phyloP scores from a whole-genome alignment of 2,797 vertebrate genomes.

The Podarcis lilfordi region DNA sequence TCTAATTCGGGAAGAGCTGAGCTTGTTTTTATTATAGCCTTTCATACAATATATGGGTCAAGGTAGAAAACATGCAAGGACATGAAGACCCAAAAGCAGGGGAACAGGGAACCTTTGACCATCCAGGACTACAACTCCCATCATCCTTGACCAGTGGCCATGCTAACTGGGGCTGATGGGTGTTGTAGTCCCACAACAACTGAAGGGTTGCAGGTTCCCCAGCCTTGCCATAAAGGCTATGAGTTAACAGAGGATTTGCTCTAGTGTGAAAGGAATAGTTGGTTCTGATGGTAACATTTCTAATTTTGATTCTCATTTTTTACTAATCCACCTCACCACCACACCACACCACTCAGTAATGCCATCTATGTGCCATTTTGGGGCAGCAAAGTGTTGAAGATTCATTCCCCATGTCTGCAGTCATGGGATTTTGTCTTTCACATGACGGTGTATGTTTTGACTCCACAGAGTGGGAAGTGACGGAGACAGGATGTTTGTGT shows the following conservation, averaged over 20 bases:
- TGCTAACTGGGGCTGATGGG: too few relatives aligned
- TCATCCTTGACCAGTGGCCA: too few relatives aligned
- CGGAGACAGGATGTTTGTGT: too few relatives aligned
- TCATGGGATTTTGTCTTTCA: too few relatives aligned
- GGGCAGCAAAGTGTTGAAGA: not conserved
- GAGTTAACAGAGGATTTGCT: constrained; percentile 17
- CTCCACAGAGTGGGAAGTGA: too few relatives aligned
- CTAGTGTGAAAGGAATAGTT: constrained; percentile 9
- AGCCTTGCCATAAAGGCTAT: constrained; percentile 29
- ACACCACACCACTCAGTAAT: not conserved
- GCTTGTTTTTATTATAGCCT: constrained; percentile 37
- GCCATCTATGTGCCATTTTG: not conserved
- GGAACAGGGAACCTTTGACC: too few relatives aligned
- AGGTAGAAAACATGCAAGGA: constrained; percentile 27
- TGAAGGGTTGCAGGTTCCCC: too few relatives aligned
- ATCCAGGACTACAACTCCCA: too few relatives aligned
- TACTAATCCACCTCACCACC: too few relatives aligned
- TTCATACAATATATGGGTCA: not conserved
- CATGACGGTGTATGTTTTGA: too few relatives aligned
- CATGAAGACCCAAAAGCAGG: not conserved
- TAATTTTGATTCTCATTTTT: not conserved
- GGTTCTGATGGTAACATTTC: not conserved
- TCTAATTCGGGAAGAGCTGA: constrained; percentile 38
- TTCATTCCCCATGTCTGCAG: too few relatives aligned
- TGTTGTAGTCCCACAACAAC: too few relatives aligned